A percentile compares a stretch with the other conserved stretches of the same genome.
phyloP scores from a whole-genome alignment of 2,888 invertebrate genomes.

The Megaustenia siamemsis region DNA sequence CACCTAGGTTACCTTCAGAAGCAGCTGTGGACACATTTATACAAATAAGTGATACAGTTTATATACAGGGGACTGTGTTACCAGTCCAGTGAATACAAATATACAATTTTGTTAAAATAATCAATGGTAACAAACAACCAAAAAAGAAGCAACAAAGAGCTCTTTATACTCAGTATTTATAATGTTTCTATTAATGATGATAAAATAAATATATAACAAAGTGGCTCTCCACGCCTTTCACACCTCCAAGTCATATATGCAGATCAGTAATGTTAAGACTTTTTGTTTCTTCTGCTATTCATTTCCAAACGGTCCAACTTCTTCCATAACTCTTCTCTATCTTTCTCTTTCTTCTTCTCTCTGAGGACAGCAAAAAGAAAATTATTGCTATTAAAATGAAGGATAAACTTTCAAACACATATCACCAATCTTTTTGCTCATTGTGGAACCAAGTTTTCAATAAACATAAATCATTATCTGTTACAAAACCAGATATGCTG shows the following conservation, averaged over 20 bases:
- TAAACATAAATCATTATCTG: no score
- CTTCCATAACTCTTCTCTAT: conserved; percentile 97
- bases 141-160: conserved; percentile 17
- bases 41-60: background rate
- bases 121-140: conserved; percentile 22
- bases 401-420: no score
- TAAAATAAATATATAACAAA: conserved; percentile 53
- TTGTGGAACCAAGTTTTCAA: background rate
- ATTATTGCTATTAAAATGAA: no score
- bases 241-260: conserved; percentile 45
- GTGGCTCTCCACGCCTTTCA: conserved; percentile 47
- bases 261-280: conserved; percentile 55
- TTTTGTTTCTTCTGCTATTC: conserved; percentile 68
- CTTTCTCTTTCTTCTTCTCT: conserved; percentile 96
- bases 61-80: background rate
- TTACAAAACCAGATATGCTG: no score
- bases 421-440: background rate
- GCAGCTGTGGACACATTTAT: conserved; percentile 28
- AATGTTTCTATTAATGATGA: conserved; percentile 54
- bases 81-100: conserved; percentile 14
- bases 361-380: conserved; percentile 81
- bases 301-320: conserved; percentile 79
- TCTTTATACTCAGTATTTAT: conserved; percentile 49
- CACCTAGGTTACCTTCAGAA: conserved; percentile 38
- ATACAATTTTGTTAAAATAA: background rate